Percentiles rank a stretch among this genome's conserved stretches.
These are phyloP conservation scores for Cheiracanthium punctorium DNA, from an alignment of 2,888 invertebrate species.

Conservation along the genomic window DNA sequence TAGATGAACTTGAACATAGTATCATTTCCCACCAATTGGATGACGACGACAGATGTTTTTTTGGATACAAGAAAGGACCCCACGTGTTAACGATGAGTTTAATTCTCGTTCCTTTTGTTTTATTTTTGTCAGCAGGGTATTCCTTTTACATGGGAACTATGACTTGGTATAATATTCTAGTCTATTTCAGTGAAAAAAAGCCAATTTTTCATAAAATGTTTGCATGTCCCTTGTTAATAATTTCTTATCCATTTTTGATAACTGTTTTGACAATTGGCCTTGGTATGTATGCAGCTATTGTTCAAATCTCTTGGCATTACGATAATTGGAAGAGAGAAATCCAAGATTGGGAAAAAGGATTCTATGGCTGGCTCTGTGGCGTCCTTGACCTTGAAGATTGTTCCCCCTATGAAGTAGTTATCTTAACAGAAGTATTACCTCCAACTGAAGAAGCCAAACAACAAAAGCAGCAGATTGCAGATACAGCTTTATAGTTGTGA, in stretches of 20 bases:
- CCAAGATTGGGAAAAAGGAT: conserved; percentile 85
- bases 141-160: conserved; percentile 86
- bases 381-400: conserved; percentile 83
- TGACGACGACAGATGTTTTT: conserved; percentile 78
- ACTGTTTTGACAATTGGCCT: conserved; percentile 81
- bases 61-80: conserved; percentile 80
- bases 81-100: conserved; percentile 82
- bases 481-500: conserved; percentile 60
- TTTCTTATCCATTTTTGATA: conserved; percentile 84
- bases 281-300: conserved; percentile 82
- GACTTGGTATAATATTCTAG: conserved; percentile 86
- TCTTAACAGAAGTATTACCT: conserved; percentile 74
- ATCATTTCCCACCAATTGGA: conserved; percentile 63
- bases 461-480: conserved; percentile 60
- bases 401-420: conserved; percentile 84
- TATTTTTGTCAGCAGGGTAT: conserved; percentile 81
- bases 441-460: conserved; percentile 54
- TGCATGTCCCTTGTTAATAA: conserved; percentile 82
- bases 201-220: conserved; percentile 81
- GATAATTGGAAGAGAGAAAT: conserved; percentile 84
- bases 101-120: conserved; percentile 82
- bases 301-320: conserved; percentile 83
- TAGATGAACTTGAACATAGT: conserved; percentile 81
- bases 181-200: conserved; percentile 83
- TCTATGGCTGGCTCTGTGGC: conserved; percentile 86